Evolutionary conservation across 2,888 invertebrate species (phyloP).

Genomic region (Iselma pallidipennis): DNA sequence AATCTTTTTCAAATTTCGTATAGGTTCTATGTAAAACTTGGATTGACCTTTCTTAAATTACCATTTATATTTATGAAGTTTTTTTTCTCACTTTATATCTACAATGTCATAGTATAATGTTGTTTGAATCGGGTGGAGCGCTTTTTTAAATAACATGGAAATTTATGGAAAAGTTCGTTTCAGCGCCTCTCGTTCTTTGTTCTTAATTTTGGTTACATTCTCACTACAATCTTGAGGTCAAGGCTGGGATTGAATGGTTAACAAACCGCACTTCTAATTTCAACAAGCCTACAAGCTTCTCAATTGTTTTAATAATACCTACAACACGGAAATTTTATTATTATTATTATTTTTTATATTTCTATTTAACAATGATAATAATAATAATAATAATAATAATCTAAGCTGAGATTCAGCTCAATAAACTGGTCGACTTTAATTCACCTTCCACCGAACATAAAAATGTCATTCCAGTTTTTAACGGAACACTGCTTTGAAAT

Average conservation of each 20-base stretch:
- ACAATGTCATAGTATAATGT: neutral
- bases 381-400: neutral
- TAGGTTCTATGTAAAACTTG: no score
- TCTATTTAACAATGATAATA: neutral
- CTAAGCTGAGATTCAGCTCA: neutral
- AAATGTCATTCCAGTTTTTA: slow-evolving; percentile 51
- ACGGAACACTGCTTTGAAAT: slow-evolving; percentile 52
- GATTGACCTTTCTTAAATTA: no score
- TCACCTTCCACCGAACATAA: slow-evolving; percentile 40
- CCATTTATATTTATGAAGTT: no score
- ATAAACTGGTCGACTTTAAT: slow-evolving; percentile 25
- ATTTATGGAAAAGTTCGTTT: neutral
- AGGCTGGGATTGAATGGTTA: neutral
- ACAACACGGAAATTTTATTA: neutral
- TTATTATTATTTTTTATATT: neutral
- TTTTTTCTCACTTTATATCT: neutral
- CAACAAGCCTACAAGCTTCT: neutral
- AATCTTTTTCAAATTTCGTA: no score
- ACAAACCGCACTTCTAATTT: neutral
- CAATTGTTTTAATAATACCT: neutral
- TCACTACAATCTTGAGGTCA: neutral
- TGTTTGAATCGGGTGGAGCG: neutral
- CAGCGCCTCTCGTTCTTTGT: neutral
- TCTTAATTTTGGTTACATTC: neutral
- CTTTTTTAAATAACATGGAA: neutral